Conservation (phyloP, 2,113 vertebrate genomes). For the Triplophysa tibetana region DNA sequence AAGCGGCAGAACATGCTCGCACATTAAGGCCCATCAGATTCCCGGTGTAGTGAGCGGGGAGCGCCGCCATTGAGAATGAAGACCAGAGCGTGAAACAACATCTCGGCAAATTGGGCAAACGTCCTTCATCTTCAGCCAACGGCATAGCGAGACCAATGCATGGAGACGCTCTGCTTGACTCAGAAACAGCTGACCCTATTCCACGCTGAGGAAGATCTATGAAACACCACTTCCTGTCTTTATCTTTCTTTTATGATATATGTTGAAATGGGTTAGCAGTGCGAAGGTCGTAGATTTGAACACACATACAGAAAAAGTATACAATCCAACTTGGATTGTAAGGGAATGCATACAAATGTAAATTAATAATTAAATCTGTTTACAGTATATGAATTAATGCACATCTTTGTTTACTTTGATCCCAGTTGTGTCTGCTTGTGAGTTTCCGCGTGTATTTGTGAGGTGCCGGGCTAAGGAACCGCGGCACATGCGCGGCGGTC, state of each 20-base stretch:
- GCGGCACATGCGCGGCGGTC: constrained; percentile 56
- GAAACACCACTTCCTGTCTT: constrained; percentile 1
- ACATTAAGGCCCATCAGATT: constrained; percentile 71
- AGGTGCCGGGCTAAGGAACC: constrained; percentile 38
- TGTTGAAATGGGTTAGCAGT: too few species aligned
- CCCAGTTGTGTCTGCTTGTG: constrained; percentile 23
- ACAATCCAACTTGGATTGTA: too few species aligned
- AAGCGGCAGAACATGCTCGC: constrained; percentile 71
- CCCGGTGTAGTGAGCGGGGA: constrained; percentile 53
- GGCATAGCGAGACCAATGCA: constrained; percentile 42
- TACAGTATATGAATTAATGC: background rate
- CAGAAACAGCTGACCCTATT: constrained; percentile 37
- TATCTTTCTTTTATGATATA: constrained; percentile 11
- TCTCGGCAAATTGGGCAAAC: constrained; percentile 30
- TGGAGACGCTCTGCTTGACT: constrained; percentile 25
- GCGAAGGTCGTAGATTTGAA: too few species aligned
- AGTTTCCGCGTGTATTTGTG: constrained; percentile 18
- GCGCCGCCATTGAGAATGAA: constrained; percentile 59
- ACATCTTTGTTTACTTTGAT: constrained; percentile 21
- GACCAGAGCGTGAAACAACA: constrained; percentile 49
- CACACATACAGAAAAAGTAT: too few species aligned
- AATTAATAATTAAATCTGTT: too few species aligned
- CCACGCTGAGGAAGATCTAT: constrained; percentile 41
- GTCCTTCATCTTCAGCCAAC: constrained; percentile 56
- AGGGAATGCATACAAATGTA: too few species aligned